These are phyloP conservation scores for Dysmachus trigonus DNA, from an alignment of 2,888 invertebrate genomes.

Conservation along the genomic window DNA sequence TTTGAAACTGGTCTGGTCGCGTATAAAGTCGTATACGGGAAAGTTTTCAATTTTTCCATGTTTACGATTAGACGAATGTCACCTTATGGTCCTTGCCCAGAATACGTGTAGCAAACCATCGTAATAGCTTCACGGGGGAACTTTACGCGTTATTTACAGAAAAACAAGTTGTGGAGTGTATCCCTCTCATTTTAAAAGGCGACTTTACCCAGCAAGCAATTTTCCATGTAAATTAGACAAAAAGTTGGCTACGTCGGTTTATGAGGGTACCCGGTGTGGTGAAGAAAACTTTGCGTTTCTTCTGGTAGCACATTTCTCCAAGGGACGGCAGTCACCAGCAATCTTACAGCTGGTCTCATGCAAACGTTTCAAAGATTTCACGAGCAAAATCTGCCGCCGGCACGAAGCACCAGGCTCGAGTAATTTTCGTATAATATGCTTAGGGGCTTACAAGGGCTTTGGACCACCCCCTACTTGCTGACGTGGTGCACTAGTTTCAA, in stretches of 20 bases:
- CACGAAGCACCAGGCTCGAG: neutral
- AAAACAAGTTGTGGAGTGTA: neutral
- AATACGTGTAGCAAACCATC: neutral
- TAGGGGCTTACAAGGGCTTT: neutral
- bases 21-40: neutral
- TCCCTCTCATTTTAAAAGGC: neutral
- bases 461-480: neutral
- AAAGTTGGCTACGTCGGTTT: neutral
- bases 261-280: neutral
- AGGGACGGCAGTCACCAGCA: neutral
- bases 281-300: neutral
- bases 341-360: neutral
- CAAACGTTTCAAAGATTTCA: neutral
- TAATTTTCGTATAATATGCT: neutral
- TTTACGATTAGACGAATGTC: neutral
- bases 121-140: neutral
- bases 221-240: neutral
- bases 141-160: neutral
- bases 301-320: neutral
- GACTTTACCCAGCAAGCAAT: neutral
- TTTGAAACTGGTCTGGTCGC: neutral
- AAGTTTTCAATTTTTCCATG: neutral
- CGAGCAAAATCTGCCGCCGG: neutral
- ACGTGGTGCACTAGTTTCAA: neutral
- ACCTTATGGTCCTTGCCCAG: neutral